Conservation (phyloP, 23 tunicate genomes). For the Styela plicata region DNA sequence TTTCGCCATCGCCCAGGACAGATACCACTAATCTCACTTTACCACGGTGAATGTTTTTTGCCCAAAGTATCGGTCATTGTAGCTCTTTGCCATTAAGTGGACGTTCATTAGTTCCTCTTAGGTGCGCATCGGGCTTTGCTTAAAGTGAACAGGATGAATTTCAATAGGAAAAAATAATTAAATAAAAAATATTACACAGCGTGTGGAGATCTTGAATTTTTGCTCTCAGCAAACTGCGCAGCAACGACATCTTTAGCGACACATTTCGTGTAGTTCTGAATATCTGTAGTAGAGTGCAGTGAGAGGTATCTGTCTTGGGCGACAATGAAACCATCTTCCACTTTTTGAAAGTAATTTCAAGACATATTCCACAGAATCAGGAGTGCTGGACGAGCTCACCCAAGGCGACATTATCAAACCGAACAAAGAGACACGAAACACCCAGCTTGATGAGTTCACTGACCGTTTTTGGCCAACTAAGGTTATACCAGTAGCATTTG, state of each 20-base stretch:
- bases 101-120: too few relatives aligned
- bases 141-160: too few relatives aligned
- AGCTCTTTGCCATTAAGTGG: too few relatives aligned
- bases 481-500: conserved; percentile 41
- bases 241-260: too few relatives aligned
- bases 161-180: too few relatives aligned
- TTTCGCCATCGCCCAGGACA: too few relatives aligned
- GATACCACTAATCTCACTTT: too few relatives aligned
- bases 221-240: background rate
- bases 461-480: conserved; percentile 49
- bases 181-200: background rate
- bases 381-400: background rate
- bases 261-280: background rate
- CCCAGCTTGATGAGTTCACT: conserved; percentile 26
- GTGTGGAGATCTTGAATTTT: background rate
- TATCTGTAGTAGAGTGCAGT: background rate
- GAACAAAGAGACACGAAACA: conserved; percentile 27
- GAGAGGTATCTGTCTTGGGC: too few relatives aligned
- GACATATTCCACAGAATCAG: background rate
- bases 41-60: too few relatives aligned
- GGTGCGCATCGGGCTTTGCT: too few relatives aligned
- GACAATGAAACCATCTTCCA: too few relatives aligned
- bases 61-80: too few relatives aligned
- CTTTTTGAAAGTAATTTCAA: background rate
- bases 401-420: conserved; percentile 54